A percentile compares a stretch with the other conserved stretches of the same genome.
phyloP scores from a whole-genome alignment of 2,113 vertebrate genomes.

The Lampris incognitus region DNA sequence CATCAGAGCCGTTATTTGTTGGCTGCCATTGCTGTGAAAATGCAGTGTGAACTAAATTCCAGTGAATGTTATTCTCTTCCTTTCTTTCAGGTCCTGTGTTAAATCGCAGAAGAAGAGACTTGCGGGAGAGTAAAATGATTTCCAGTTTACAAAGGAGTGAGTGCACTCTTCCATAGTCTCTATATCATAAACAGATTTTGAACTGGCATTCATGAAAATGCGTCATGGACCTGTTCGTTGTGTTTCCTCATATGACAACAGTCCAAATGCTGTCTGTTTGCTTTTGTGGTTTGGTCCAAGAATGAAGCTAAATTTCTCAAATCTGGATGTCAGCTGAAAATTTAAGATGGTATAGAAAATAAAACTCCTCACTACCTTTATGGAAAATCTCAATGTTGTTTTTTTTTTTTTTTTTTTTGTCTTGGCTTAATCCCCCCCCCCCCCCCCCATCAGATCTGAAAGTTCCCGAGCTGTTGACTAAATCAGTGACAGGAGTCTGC shows the following conservation, averaged over 20 bases:
- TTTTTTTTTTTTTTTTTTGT: no score
- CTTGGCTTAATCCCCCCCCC: background rate
- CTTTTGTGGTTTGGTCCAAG: no score
- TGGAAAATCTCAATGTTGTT: no score
- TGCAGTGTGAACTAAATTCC: background rate
- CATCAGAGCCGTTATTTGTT: no score
- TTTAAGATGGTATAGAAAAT: no score
- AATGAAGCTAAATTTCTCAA: no score
- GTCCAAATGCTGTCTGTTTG: background rate
- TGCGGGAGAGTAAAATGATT: slow-evolving; percentile 16
- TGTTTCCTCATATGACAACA: background rate
- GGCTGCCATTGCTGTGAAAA: no score
- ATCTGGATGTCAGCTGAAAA: no score
- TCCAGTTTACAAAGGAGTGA: slow-evolving; percentile 18
- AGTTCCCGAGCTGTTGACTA: slow-evolving; percentile 66
- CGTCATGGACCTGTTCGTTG: no score
- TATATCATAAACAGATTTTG: no score
- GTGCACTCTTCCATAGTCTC: slow-evolving; percentile 1
- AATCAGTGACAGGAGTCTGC: slow-evolving; percentile 57
- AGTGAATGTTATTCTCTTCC: background rate
- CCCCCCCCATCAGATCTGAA: slow-evolving; percentile 60
- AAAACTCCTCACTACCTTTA: no score
- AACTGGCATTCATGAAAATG: no score
- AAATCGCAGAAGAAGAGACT: slow-evolving; percentile 68
- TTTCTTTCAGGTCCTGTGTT: slow-evolving; percentile 36